Base-by-base conservation (phyloP, 1,140 invertebrate genomes). In the Drosophila erecta region DNA sequence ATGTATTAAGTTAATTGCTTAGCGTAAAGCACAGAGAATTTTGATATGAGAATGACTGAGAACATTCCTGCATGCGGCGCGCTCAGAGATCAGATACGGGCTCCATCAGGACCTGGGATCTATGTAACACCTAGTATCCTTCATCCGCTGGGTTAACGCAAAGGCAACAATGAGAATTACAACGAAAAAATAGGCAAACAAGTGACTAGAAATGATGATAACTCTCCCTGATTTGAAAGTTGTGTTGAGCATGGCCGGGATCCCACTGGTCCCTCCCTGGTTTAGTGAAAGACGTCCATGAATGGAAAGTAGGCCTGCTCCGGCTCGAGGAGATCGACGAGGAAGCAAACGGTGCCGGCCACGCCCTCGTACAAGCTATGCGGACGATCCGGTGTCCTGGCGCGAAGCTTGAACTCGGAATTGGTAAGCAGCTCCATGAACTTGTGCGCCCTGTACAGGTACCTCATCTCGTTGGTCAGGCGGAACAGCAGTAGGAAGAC, bases 361-460 rank as follows among this genome's bases (percentile, higher is more conserved):
- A 95, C 93, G 4, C 97, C 97, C 93, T 98, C 97, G 92, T 95
- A 98, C 38, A 98, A 93, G 85, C 96, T 97, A 74, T 95, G 96
- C 0, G 97, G 97, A 78, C 93, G 94, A 92, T 98, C 97, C 1
- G 97, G 97, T 3, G 93, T 94, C n/a, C 95, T 93, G 0, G 97
- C 95, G 77, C 94, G 93, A 56, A 92, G 91, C 50, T 94, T 91
- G 89, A 97, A 97, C 72, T 95, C 94, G 0, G 95, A 92, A 11
- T 92, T 93, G 14, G 94, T 94, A 80, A 98, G 93, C 89, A 98
- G 97, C 67, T 96, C 93, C 33, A 96, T 96, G 94, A 98, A 98
- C 74, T 94, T 94, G 14, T 94, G 92, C 0, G 97, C 97, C 79
- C 96, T 93, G 75, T 96, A 93, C 10, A 97, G 93, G 92, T 97